Conservation (phyloP, 2,113 vertebrate genomes). For the Aptenodytes patagonicus region DNA sequence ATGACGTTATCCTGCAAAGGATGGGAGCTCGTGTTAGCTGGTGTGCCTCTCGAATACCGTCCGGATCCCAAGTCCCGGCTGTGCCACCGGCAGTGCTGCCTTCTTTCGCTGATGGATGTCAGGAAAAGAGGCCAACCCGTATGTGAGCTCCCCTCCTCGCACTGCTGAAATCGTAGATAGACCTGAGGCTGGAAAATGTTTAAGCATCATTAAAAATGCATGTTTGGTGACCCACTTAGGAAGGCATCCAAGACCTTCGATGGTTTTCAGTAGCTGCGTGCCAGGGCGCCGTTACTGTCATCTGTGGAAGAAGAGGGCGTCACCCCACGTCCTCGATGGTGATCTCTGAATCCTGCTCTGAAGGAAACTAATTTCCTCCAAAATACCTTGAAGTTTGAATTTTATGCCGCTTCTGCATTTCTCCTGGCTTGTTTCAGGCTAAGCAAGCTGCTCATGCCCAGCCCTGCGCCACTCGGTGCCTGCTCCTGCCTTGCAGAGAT, state of each 20-base stretch:
- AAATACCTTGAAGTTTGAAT: background rate
- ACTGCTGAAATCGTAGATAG: background rate
- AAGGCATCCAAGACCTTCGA: background rate
- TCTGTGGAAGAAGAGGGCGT: background rate
- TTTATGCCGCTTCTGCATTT: background rate
- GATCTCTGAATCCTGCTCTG: background rate
- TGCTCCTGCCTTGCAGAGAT: background rate
- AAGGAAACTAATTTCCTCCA: background rate
- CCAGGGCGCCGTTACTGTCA: background rate
- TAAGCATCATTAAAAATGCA: slow-evolving; percentile 18
- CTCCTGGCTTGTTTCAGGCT: background rate
- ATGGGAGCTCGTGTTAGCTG: background rate
- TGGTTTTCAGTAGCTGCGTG: background rate
- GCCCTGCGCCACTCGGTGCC: accelerated
- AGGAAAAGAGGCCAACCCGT: background rate
- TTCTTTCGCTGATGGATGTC: accelerated
- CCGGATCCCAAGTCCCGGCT: accelerated
- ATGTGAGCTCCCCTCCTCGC: background rate
- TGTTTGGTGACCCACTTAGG: background rate
- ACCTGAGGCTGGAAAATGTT: slow-evolving; percentile 14
- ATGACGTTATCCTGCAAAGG: accelerated
- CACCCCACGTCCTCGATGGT: accelerated
- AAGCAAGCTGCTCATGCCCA: background rate
- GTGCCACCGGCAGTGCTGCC: accelerated
- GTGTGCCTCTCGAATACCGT: accelerated